Evolutionary conservation across 2,888 invertebrate species (phyloP), one percentile per base, ranked within the genome.

Genomic region (Noctua fimbriata): DNA sequence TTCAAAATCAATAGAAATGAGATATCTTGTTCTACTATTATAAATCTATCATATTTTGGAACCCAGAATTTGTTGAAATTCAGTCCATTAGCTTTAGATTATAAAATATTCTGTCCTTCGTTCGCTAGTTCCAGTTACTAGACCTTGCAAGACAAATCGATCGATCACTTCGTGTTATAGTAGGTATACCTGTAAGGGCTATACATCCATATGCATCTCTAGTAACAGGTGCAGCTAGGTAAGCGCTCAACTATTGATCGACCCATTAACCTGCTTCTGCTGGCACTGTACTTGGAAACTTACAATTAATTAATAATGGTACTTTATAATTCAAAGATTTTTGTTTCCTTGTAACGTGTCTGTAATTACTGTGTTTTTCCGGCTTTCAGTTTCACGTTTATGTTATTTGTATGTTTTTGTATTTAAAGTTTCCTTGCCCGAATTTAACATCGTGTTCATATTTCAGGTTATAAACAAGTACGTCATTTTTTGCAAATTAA

Each of bases 191-290:
- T n/a, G 5, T 58, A 63, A 55, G 3, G 41, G n/a, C 24, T 52
- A 65, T 73, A 83, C n/a, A 65, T 69, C 44, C 41, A 81, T 36
- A 79, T 89, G 87, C 88, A 88, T 73, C 63, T 74, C 73, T 32
- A 66, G n/a, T 32, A 69, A 66, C 84, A 87, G 87, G 73, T 82
- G 82, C 78, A 87, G 81, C 89, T 60, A 78, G 36, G 70, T 69
- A 74, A 67, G 58, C 70, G 77, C 69, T 87, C 82, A 86, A 79
- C 87, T 91, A 92, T 88, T 73, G 89, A 91, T 89, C 87, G 92
- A 91, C 92, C 92, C 76, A 81, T 73, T 92, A 88, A 92, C 92
- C 92, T 87, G 84, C 81, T 91, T 90, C 77, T 75, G 12, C 36
- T 60, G 12, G 65, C 65, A 65, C 71, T 58, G 66, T 77, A 70